Conservation (phyloP, 2,113 vertebrate species). For the Morone chrysops region DNA sequence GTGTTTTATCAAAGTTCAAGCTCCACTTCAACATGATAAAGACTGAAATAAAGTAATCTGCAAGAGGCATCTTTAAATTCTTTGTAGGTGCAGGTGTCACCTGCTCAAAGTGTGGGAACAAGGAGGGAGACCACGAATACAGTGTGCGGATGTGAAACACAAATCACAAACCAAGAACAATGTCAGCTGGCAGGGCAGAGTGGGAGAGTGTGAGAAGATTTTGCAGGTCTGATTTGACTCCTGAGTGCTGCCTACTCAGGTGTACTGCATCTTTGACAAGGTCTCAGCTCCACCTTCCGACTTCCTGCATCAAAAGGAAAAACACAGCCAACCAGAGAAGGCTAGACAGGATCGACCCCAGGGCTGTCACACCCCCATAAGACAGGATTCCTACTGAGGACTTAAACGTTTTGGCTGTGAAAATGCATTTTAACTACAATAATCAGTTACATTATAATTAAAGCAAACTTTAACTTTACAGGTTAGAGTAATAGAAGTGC, state of each 20-base stretch:
- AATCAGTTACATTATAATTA: background rate
- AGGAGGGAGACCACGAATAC: background rate
- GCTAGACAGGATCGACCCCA: background rate
- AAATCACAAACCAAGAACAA: slow-evolving; percentile 1
- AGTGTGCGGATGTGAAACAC: background rate
- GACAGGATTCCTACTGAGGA: too few relatives aligned
- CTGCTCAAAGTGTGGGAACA: background rate
- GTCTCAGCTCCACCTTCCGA: background rate
- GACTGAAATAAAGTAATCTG: slow-evolving; percentile 4
- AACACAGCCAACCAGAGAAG: background rate
- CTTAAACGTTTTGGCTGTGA: too few relatives aligned
- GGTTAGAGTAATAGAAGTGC: background rate
- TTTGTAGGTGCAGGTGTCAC: background rate
- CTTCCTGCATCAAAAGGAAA: background rate
- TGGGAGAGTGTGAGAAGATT: background rate
- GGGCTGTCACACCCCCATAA: too few relatives aligned
- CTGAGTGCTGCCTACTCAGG: background rate
- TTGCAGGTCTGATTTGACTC: slow-evolving; percentile 8
- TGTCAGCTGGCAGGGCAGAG: background rate
- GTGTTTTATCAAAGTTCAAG: slow-evolving; percentile 9
- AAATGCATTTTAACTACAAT: too few relatives aligned
- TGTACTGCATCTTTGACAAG: background rate
- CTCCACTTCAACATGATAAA: background rate
- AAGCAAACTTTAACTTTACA: background rate
- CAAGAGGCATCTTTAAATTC: background rate